A percentile compares a stretch with the other conserved stretches of the same genome.
Evolutionary conservation across 2,113 vertebrate species (phyloP).

Genomic region (Neopipo cinnamomea): DNA sequence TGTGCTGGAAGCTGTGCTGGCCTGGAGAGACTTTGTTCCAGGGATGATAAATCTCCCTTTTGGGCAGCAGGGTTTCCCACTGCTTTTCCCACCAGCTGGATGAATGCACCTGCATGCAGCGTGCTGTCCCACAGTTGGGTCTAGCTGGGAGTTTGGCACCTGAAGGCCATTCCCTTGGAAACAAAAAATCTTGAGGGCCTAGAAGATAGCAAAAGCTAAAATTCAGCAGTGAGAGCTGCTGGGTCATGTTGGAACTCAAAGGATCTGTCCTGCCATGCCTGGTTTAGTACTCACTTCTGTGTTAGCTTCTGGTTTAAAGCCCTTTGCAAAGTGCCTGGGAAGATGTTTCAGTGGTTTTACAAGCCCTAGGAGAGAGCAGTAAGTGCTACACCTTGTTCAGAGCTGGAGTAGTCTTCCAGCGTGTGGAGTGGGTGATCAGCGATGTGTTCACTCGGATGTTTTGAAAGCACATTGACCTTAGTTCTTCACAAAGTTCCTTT

Average conservation of each 20-base stretch:
- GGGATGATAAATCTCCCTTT: not conserved
- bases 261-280: not conserved
- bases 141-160: not conserved
- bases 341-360: not conserved
- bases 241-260: fast-evolving
- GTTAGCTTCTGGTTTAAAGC: not conserved
- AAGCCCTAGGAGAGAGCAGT: not conserved
- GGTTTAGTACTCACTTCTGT: not conserved
- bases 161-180: conserved; percentile 11
- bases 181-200: not conserved
- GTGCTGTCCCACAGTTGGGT: fast-evolving
- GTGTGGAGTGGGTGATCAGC: fast-evolving
- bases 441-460: fast-evolving
- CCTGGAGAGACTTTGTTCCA: not conserved
- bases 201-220: not conserved
- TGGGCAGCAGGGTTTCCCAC: not conserved
- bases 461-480: not conserved
- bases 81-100: not conserved
- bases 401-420: not conserved
- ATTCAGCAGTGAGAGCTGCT: not conserved
- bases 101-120: not conserved
- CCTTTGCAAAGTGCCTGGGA: not conserved
- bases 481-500: not conserved
- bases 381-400: fast-evolving
- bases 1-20: not conserved